Evolutionary conservation across 2,888 invertebrate species (phyloP), one percentile per base, ranked within the genome.

Genomic region (Adelognathus sp.): DNA sequence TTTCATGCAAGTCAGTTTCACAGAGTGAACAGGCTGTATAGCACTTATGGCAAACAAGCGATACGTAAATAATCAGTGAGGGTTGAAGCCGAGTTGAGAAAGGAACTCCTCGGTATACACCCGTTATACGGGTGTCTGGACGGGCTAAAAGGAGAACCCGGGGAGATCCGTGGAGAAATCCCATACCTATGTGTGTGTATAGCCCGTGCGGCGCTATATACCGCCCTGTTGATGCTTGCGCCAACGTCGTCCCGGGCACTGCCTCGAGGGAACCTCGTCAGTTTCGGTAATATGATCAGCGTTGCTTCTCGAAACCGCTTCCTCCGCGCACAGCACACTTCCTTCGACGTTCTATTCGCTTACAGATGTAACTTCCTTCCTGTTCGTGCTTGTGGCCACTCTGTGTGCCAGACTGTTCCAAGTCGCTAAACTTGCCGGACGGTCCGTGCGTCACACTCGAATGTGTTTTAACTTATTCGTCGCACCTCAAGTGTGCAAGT

Each of bases 201-300:
- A 33, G 27, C 31, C 16, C 14, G 31, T 2, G 39, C 16, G 60
- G 24, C 14, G 41, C 24, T 50, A 54, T n/a, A n/a, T 16, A 36
- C 58, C 50, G 31, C 33, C 44, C 16, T 24, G 70, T 39, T 64
- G 72, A 36, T 73, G 60, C 18, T 39, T 31, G 60, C 33, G 69
- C 31, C 29, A 56, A 36, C 66, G 39, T 46, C 27, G 52, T 21
- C 66, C 27, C 24, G 29, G 9, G 21, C 21, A 16, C n/a, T 9
- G 64, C 58, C 78, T 36, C 69, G 16, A 64, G 70, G 66, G 60
- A 78, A 66, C 46, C 56, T 33, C 78, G 78, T 78, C 78, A 70
- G 78, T 78, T 69, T 78, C 66, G 66, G 54, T 78, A 78, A 73
- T 73, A 50, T 56, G 69, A 78, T 73, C 73, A 78, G 39, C 69